Base-by-base conservation (phyloP, 2,888 invertebrate genomes). In the Xylota sylvarum region DNA sequence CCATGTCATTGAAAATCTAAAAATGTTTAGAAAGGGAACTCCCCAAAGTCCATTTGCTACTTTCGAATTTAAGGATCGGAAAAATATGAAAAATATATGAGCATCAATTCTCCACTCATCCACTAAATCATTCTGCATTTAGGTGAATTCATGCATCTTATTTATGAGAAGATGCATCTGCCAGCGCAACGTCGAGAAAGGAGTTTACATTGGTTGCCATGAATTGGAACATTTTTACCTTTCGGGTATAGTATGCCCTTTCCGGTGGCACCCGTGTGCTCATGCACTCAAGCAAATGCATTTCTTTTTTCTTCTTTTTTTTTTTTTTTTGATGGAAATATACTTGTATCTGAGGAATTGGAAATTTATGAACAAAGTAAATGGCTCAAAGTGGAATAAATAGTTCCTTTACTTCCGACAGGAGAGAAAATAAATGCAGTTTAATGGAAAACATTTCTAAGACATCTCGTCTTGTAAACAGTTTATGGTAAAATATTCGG, bases 131-230 rank as follows among this genome's bases (percentile, higher is more conserved):
- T 77, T 86, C 69, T 32, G 72, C 81, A 76, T 82, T 86, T 82
- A 69, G 67, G 77, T 77, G 86, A 86, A 86, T 78, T 82, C 82
- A 82, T 69, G 81, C 86, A 86, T 69, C 48, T 82, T 50, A 82
- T 82, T 82, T 82, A 86, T 73, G 86, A 82, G 77, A 27, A 82
- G 62, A 79, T 85, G 85, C 80, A 85, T 81, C 83, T 78, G 72
- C 52, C 58, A 78, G 67, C 40, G 23, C 50, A 77, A 52, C 40
- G 17, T 35, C 50, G 48, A 35, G 17, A 64, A 74, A 35, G 32
- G 10, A 37, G 40, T 56, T 67, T 32, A 14, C 56, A 72, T 70
- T 78, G 67, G 52, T 56, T 74, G 56, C 52, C 69, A 56, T 64
- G 55, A 60, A 69, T 23, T 56, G 40, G 55, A 43, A 70, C 69